Conservation (phyloP, 2,797 vertebrate genomes). For the Sebastolobus altivelis region DNA sequence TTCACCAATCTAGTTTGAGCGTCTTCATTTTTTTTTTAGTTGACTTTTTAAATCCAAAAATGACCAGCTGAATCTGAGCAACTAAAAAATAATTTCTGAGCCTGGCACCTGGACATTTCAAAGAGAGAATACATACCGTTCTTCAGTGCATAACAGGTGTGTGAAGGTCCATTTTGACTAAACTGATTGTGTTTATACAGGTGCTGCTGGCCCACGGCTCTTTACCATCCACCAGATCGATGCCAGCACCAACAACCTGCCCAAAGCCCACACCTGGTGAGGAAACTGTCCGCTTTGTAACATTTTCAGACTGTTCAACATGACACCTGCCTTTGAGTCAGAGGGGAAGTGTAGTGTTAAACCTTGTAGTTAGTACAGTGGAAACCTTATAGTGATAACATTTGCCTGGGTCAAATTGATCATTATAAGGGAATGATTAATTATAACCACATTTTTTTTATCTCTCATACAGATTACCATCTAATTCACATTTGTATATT, state of each 20-base stretch:
- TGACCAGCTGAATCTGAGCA: neutral
- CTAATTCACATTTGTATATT: neutral
- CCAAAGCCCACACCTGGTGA: slow-evolving; percentile 98
- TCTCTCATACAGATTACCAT: neutral
- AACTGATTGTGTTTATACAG: slow-evolving; percentile 67
- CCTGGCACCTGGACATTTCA: neutral
- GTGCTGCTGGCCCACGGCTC: slow-evolving; percentile 95
- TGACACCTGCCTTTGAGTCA: neutral
- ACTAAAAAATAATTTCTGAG: neutral
- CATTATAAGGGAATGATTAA: too few species aligned
- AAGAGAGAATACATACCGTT: neutral
- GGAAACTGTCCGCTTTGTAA: slow-evolving; percentile 34
- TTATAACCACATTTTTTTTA: too few species aligned
- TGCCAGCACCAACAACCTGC: slow-evolving; percentile 95
- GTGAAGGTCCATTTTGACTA: neutral
- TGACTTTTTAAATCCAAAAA: neutral
- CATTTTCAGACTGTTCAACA: neutral
- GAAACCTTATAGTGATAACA: neutral
- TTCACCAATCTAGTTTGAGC: neutral
- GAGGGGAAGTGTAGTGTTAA: neutral
- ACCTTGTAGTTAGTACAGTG: neutral
- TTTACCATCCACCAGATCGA: slow-evolving; percentile 99
- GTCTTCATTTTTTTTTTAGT: neutral
- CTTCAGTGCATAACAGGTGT: neutral
- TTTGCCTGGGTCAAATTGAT: neutral